These are phyloP conservation scores for Potamarius usumacintae DNA, from an alignment of 2,113 vertebrate species.

Conservation along the genomic window DNA sequence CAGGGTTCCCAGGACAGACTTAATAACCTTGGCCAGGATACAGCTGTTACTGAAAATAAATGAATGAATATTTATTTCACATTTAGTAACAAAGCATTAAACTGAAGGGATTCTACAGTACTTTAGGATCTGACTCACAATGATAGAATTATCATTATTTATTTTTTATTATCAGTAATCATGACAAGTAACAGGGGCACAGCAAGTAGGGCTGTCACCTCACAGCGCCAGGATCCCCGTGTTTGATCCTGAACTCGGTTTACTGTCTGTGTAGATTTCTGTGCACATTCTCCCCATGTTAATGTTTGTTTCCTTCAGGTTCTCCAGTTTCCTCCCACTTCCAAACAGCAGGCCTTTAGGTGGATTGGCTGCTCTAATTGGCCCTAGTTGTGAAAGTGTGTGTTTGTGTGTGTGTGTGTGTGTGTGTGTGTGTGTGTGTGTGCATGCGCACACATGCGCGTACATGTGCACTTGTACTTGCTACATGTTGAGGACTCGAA, in stretches of 20 bases:
- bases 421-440: neutral
- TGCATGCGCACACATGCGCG: neutral
- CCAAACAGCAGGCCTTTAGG: neutral
- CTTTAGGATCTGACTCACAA: neutral
- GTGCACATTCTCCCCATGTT: neutral
- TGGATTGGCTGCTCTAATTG: neutral
- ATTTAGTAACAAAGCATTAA: neutral
- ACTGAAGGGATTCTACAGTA: neutral
- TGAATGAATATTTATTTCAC: neutral
- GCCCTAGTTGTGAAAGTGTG: neutral
- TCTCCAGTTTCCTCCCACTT: neutral
- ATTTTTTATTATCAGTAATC: too few species aligned
- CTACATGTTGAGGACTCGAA: too few species aligned
- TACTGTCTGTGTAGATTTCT: too few species aligned
- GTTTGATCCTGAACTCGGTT: too few species aligned
- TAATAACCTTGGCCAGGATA: neutral
- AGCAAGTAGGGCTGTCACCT: too few species aligned
- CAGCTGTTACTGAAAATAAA: neutral
- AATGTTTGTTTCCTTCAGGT: neutral
- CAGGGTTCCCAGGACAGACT: neutral
- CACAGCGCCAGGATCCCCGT: too few species aligned
- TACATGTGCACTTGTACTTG: too few species aligned
- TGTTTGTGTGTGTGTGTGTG: neutral
- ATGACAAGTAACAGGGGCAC: too few species aligned
- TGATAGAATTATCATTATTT: neutral